Base-by-base conservation (phyloP, 1,140 invertebrate species). In the Zaprionus kolodkinae region DNA sequence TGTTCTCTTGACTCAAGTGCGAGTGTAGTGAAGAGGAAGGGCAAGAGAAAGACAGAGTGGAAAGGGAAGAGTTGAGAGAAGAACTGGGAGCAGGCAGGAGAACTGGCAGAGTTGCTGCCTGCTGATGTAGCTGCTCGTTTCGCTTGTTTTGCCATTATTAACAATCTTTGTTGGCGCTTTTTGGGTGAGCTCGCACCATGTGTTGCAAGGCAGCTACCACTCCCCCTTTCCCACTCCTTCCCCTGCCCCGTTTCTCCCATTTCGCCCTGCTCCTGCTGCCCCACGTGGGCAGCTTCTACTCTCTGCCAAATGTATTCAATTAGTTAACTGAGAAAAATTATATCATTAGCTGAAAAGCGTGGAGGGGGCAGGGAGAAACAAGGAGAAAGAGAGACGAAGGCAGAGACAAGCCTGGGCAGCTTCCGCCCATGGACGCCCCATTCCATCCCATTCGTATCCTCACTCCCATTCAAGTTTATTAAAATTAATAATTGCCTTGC, bases 311-410 rank as follows among this genome's bases (percentile, higher is more conserved):
- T 89, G 85, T 88, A 89, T 89, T 89, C 86, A 89, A 89, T 89
- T 89, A 89, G 85, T 79, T 89, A 90, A 89, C 85, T 85, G 81
- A 90, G 85, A 89, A 89, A 89, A 89, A 89, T 90, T 89, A 89
- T 85, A 90, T 81, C 86, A 89, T 89, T 90, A 89, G 85, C 84
- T 57, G 13, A 56, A 78, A 57, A 50, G 62, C 55, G 59, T 45
- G 21, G 45, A 45, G 40, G 35, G 9, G 2, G 7, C 7, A 35
- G 33, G 4, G 27, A 30, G 33, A 15, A 17, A 5, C 13, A 15
- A 13, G 10, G 38, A 38, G 12, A 52, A 74, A 57, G 27, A 30
- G 27, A 30, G 21, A 9, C n/a, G 9, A 5, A 54, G 48, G 17
- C 33, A 43, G 50, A 21, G 17, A 10, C 27, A 21, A 55, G 36